A percentile compares a stretch with the other conserved stretches of the same genome.
These are phyloP conservation scores for Prochilodus magdalenae DNA, from an alignment of 2,113 vertebrate genomes.

Conservation along the genomic window DNA sequence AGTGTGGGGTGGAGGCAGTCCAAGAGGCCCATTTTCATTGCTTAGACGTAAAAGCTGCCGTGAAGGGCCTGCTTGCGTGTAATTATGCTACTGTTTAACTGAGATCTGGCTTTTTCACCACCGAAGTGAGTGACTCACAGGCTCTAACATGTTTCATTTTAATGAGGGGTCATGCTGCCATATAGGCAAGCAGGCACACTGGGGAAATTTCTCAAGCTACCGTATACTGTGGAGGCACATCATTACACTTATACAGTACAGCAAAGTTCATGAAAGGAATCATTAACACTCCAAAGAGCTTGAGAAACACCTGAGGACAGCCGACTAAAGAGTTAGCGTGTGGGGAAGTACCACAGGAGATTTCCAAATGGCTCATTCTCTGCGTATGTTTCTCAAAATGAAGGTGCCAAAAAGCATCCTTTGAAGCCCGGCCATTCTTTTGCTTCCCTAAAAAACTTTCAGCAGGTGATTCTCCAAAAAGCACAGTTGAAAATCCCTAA, in stretches of 20 bases:
- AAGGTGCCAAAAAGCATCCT: background rate
- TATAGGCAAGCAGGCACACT: background rate
- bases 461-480: background rate
- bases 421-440: background rate
- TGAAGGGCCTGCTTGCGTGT: background rate
- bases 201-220: background rate
- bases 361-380: background rate
- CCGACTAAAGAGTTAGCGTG: background rate
- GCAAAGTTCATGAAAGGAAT: background rate
- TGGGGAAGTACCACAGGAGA: background rate
- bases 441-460: no score
- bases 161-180: background rate
- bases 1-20: background rate
- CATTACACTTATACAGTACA: background rate
- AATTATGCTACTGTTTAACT: background rate
- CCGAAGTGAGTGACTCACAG: background rate
- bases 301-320: background rate
- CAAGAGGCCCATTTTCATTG: background rate
- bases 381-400: background rate
- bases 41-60: background rate
- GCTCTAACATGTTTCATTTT: conserved; percentile 11
- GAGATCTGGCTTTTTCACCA: background rate
- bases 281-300: background rate
- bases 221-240: background rate
- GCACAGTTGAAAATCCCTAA: no score